These are phyloP conservation scores for Luperina testacea DNA, from an alignment of 2,888 invertebrate genomes.

Conservation along the genomic window DNA sequence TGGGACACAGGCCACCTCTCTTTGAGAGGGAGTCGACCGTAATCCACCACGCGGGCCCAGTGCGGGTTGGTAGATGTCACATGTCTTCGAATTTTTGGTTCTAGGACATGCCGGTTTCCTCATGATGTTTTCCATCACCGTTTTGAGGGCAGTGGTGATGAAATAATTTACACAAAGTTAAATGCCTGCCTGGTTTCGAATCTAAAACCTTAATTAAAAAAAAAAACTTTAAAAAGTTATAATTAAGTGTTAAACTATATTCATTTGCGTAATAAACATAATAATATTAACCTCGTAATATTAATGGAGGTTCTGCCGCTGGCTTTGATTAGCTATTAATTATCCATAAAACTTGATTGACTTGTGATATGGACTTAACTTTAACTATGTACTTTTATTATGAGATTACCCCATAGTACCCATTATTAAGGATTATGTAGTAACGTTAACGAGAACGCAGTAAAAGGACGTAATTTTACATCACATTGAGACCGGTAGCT, in stretches of 20 bases:
- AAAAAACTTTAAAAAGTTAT: not conserved
- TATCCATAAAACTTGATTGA: conserved; percentile 53
- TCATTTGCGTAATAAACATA: conserved; percentile 17
- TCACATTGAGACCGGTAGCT: not conserved
- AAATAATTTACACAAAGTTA: no score
- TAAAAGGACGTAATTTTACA: not conserved
- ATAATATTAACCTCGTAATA: conserved; percentile 23
- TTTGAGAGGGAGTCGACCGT: no score
- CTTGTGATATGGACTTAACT: conserved; percentile 16
- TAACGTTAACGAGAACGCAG: not conserved
- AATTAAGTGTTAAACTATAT: not conserved
- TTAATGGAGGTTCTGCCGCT: conserved; percentile 14
- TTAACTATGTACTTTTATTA: conserved; percentile 36
- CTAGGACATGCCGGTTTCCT: no score
- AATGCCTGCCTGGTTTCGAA: no score
- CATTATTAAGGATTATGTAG: not conserved
- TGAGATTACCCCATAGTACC: conserved; percentile 12
- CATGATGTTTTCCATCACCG: no score
- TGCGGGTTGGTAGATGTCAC: no score
- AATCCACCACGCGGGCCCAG: no score
- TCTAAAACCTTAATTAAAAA: no score
- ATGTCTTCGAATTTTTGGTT: no score
- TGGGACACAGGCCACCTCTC: no score
- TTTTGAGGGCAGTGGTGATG: no score
- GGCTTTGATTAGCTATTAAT: conserved; percentile 45